A percentile compares a stretch with the other conserved stretches of the same genome.
These are phyloP conservation scores for Podarcis muralis DNA, from an alignment of 2,113 vertebrate species.

Conservation along the genomic window DNA sequence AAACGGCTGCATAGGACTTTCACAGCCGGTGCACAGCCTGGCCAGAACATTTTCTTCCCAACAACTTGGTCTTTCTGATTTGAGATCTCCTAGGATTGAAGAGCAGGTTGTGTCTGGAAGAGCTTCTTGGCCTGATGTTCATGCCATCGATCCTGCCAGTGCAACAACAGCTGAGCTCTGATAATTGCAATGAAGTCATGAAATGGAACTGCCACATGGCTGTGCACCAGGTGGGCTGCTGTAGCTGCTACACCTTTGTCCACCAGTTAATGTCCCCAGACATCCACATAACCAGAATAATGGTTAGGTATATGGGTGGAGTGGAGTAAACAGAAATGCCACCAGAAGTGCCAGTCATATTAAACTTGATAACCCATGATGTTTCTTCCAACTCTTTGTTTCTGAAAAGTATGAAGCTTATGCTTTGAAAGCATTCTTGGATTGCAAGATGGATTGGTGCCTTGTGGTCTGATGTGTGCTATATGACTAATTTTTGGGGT, in stretches of 20 bases:
- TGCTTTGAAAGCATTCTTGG: neutral
- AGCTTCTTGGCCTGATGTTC: neutral
- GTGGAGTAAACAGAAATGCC: neutral
- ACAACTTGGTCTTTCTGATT: neutral
- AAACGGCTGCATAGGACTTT: neutral
- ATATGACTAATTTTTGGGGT: conserved; percentile 3
- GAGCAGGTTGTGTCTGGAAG: neutral
- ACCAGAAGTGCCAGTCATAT: too few species aligned
- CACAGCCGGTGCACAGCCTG: neutral
- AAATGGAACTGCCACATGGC: neutral
- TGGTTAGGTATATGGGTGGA: neutral
- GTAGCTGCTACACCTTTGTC: neutral
- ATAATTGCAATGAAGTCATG: neutral
- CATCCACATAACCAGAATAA: neutral
- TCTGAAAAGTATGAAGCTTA: neutral
- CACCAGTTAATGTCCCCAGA: neutral
- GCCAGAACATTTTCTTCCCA: neutral
- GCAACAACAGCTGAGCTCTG: neutral
- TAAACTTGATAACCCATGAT: neutral
- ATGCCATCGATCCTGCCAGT: neutral
- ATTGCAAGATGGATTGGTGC: neutral
- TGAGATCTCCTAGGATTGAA: neutral
- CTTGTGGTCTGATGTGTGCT: conserved; percentile 1
- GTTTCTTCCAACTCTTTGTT: neutral
- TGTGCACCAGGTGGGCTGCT: neutral